Base-by-base conservation (phyloP, 2,797 vertebrate genomes). In the Galaxias olidus region DNA sequence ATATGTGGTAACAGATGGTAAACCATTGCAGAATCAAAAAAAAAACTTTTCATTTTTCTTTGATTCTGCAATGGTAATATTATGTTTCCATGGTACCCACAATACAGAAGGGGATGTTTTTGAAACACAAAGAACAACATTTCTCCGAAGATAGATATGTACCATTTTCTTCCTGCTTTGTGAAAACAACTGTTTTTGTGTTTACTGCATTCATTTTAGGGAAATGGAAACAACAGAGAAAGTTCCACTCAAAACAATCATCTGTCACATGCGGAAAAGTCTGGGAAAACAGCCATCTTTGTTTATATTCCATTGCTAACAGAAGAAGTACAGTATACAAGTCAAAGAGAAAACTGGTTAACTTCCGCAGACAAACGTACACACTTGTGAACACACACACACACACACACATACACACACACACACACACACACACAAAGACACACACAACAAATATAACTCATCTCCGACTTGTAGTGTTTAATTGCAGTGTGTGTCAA, bases 1-100 rank as follows among this genome's bases (percentile, higher is more conserved):
- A 85, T 80, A 78, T 86, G 82, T 82, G 75, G 86, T 88, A 88
- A 86, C 90, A 92, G 88, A 92, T 91, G 90, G 91, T 72, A 78
- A 82, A 85, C 79, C 82, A 82, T 81, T n/a, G 86, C 86, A 79
- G 79, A 90, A 92, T 90, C 81, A 90, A 89, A 89, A 88, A 86
- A 73, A 40, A 14, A 80, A 68, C 59, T 88, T 85, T 85, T 87
- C 66, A 73, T 82, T 87, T 86, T 79, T 77, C 88, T 92, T 90
- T 92, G 89, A 92, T 91, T 92, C 75, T 63, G 74, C 74, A 74
- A 80, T 76, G 69, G 80, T 82, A 75, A 86, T 87, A 89, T 91
- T 89, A 88, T 83, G 89, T 87, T 84, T 85, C 87, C 88, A 87
- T 87, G 64, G 72, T 77, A 79, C 43, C 81, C 82, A 73, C 76